phyloP scores from a whole-genome alignment of 2,797 vertebrate species.

The Hylomyscus alleni region DNA sequence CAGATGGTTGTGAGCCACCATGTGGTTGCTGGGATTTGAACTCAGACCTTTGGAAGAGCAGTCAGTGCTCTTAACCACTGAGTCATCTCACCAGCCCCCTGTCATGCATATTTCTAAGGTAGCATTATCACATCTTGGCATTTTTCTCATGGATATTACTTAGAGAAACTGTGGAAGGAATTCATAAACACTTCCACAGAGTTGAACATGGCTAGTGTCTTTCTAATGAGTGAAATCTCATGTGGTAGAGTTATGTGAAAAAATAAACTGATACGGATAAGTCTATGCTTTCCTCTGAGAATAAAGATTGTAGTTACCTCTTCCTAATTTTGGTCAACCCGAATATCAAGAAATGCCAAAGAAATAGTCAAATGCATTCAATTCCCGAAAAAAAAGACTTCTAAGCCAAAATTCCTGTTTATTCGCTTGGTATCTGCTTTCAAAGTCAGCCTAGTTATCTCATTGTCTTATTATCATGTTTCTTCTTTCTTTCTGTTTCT shows the following conservation, averaged over 20 bases:
- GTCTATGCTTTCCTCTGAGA: background rate
- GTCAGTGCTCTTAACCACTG: too few relatives aligned
- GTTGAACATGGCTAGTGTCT: background rate
- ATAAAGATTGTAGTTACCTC: constrained; percentile 19
- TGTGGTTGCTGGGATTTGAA: too few relatives aligned
- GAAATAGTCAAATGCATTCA: constrained; percentile 22
- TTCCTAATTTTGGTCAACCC: constrained; percentile 46
- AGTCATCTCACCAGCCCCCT: too few relatives aligned
- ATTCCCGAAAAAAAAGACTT: constrained; percentile 62
- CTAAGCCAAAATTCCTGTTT: constrained; percentile 63
- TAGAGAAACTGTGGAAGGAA: background rate
- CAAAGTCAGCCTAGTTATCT: constrained; percentile 73
- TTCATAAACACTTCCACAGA: constrained; percentile 5
- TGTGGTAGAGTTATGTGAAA: constrained; percentile 4
- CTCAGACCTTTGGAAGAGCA: too few relatives aligned
- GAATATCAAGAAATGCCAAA: constrained; percentile 28
- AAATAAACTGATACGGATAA: background rate
- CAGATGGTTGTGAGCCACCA: too few relatives aligned
- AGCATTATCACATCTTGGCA: background rate
- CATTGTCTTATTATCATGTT: constrained; percentile 72
- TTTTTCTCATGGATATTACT: background rate
- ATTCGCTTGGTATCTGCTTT: constrained; percentile 66
- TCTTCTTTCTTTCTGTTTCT: constrained; percentile 54
- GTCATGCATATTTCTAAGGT: background rate
- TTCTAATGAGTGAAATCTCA: constrained; percentile 46